Percentiles rank a stretch among this genome's conserved stretches.
phyloP scores from a whole-genome alignment of 2,888 invertebrate genomes.

The Suillia variegata region DNA sequence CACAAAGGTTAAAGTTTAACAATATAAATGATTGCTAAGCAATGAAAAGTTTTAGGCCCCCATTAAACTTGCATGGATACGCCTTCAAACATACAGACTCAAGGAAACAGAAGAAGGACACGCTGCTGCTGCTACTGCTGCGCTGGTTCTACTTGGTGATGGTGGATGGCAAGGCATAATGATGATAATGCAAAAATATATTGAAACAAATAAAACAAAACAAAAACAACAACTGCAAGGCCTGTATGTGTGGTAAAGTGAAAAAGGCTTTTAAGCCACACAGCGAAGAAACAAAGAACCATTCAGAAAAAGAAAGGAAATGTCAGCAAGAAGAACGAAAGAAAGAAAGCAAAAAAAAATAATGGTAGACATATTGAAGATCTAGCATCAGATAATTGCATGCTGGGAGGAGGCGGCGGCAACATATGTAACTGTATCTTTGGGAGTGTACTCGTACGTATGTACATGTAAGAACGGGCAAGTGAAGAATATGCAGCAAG shows the following conservation, averaged over 20 bases:
- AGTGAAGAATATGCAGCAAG: not conserved
- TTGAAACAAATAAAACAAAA: not conserved
- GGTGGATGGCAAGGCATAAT: not conserved
- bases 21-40: no score
- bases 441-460: not conserved
- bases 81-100: not conserved
- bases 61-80: no score
- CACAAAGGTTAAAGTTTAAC: no score
- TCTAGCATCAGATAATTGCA: not conserved
- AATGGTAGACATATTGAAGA: not conserved
- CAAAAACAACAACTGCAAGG: no score
- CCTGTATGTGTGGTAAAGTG: not conserved
- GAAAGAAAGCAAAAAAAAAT: not conserved
- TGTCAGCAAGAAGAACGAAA: not conserved
- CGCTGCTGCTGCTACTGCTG: not conserved
- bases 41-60: no score
- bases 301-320: not conserved
- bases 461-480: not conserved
- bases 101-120: not conserved
- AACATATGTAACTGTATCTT: not conserved
- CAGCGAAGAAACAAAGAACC: not conserved
- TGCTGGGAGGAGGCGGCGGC: not conserved
- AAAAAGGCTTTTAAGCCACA: not conserved
- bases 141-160: not conserved
- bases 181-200: slow-evolving; percentile 6